Evolutionary conservation across 2,113 vertebrate species (phyloP).

Genomic region (Pseudolaguvia tuberculata): DNA sequence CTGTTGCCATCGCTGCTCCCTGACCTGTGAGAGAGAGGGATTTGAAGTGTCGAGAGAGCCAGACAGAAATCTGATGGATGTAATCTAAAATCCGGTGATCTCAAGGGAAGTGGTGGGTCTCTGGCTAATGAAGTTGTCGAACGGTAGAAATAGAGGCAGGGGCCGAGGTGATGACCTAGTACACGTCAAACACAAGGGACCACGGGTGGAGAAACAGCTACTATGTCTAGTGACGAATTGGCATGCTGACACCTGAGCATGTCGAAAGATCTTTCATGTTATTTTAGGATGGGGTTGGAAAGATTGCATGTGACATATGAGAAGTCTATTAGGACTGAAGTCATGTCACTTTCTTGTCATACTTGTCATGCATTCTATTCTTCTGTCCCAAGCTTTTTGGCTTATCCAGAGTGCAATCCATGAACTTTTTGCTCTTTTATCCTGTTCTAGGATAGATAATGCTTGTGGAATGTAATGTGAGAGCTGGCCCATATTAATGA

Average conservation of each 20-base stretch:
- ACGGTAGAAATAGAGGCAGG: conserved; percentile 17
- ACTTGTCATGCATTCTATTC: not conserved
- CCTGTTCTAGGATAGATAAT: conserved; percentile 13
- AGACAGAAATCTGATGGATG: conserved; percentile 32
- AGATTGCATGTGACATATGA: not conserved
- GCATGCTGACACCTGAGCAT: conserved; percentile 2
- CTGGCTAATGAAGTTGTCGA: conserved; percentile 36
- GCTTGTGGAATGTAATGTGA: conserved; percentile 4
- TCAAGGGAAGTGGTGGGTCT: conserved; percentile 22
- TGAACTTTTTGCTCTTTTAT: not conserved
- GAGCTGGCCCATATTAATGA: conserved; percentile 21
- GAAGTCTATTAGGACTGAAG: not conserved
- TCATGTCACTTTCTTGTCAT: conserved; percentile 12
- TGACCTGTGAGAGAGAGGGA: conserved; percentile 47
- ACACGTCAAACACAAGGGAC: not conserved
- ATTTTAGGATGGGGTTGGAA: not conserved
- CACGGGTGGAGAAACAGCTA: conserved; percentile 9
- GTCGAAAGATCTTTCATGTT: not conserved
- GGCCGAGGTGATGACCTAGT: conserved; percentile 24
- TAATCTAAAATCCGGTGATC: conserved; percentile 38
- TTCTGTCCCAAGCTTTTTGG: not conserved
- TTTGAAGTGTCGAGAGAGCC: conserved; percentile 39
- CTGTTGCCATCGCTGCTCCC: conserved; percentile 32
- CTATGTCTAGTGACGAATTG: not conserved
- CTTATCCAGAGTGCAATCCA: not conserved